Evolutionary conservation across 2,113 vertebrate genomes (phyloP).

Genomic region (Crypturellus undulatus): DNA sequence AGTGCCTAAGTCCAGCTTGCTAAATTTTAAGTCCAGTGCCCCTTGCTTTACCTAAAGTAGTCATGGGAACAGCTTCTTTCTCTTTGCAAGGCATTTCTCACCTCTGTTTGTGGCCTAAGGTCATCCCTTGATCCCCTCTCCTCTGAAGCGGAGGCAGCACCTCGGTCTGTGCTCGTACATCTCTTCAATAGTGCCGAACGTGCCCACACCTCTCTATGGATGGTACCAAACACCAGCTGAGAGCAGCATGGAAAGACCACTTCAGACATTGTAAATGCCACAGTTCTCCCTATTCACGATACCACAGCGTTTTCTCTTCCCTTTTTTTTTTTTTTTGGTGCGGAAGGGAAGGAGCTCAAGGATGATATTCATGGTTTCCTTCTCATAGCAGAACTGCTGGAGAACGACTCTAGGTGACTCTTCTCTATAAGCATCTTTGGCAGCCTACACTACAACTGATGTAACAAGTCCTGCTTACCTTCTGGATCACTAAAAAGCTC

Average conservation of each 20-base stretch:
- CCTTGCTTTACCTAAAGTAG: not conserved
- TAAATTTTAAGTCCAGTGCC: not conserved
- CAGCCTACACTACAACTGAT: not conserved
- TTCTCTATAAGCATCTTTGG: not conserved
- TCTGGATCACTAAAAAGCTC: not conserved
- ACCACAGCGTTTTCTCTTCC: not conserved
- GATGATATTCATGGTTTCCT: not conserved
- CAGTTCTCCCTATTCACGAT: not conserved
- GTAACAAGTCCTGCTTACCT: not conserved
- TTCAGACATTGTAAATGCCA: not conserved
- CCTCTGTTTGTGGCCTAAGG: not conserved
- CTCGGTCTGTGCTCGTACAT: not conserved
- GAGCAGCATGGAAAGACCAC: accelerated
- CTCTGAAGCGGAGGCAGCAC: not conserved
- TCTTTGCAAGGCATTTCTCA: not conserved
- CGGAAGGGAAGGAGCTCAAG: not conserved
- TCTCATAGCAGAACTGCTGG: not conserved
- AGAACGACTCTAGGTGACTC: not conserved
- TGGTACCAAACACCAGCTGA: not conserved
- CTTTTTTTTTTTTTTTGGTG: accelerated
- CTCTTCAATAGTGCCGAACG: not conserved
- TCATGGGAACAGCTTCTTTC: not conserved
- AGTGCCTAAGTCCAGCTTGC: not conserved
- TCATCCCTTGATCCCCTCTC: not conserved
- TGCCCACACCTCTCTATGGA: not conserved